Conservation (phyloP, 1,140 invertebrate species). For the Monomorium pharaonis region DNA sequence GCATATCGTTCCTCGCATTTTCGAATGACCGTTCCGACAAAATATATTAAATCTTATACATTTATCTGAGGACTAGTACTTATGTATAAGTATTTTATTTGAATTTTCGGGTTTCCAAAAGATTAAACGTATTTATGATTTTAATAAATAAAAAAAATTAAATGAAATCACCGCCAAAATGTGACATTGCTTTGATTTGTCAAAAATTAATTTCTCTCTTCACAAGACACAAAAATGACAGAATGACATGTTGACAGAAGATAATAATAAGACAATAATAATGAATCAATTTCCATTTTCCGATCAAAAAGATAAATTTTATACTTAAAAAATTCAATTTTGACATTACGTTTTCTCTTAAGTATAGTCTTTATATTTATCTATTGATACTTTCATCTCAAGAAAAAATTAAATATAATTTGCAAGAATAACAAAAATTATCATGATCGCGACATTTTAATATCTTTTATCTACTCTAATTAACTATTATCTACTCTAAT, state of each 20-base stretch:
- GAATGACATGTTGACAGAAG: too few relatives aligned
- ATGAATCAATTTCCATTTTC: not conserved
- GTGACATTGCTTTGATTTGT: not conserved
- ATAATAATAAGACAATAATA: not conserved
- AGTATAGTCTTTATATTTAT: not conserved
- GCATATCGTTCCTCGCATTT: not conserved
- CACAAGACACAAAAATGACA: not conserved
- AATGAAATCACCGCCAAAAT: not conserved
- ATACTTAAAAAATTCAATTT: not conserved
- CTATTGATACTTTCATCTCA: not conserved
- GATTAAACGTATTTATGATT: not conserved
- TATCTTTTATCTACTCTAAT: not conserved
- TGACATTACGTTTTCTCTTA: not conserved
- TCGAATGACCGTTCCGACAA: not conserved
- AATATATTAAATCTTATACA: not conserved
- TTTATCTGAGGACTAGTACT: not conserved
- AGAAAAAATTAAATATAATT: not conserved
- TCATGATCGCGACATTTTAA: not conserved
- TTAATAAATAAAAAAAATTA: not conserved
- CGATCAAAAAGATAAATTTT: not conserved
- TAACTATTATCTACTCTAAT: not conserved
- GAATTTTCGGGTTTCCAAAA: not conserved
- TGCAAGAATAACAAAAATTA: not conserved
- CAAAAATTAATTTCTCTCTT: not conserved
- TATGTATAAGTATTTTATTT: not conserved